A percentile compares a stretch with the other conserved stretches of the same genome.
Evolutionary conservation across 1,140 invertebrate genomes (phyloP).

Genomic region (Monomorium pharaonis): DNA sequence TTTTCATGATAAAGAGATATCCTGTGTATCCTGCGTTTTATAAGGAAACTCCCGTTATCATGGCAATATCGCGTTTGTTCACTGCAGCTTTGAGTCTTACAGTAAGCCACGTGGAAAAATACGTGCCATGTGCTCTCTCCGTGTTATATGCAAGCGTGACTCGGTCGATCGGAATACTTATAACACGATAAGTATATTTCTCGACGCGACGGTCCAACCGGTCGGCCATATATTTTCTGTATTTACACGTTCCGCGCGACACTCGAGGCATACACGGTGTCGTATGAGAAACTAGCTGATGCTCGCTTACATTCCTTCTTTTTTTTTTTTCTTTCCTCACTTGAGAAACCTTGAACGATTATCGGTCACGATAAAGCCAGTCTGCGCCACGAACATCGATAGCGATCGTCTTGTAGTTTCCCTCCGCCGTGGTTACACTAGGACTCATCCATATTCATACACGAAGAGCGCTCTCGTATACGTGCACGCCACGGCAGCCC

Average conservation of each 20-base stretch:
- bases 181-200: slow-evolving; percentile 27
- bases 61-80: not conserved
- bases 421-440: slow-evolving; percentile 29
- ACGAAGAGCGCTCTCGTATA: slow-evolving; percentile 71
- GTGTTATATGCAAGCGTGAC: slow-evolving; percentile 16
- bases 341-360: slow-evolving; percentile 4
- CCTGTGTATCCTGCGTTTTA: not conserved
- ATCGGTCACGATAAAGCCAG: slow-evolving; percentile 51
- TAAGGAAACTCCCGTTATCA: not conserved
- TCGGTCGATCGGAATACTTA: slow-evolving; percentile 35
- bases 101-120: slow-evolving; percentile 4
- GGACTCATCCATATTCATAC: slow-evolving; percentile 80
- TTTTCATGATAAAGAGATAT: not conserved
- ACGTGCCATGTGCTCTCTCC: not conserved
- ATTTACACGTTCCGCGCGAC: not conserved
- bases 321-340: not conserved
- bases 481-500: slow-evolving; percentile 66
- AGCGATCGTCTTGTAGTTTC: slow-evolving; percentile 11
- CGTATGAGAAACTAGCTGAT: slow-evolving; percentile 40
- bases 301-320: not conserved
- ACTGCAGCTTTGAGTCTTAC: slow-evolving; percentile 27
- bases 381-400: slow-evolving; percentile 32
- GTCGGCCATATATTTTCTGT: not conserved
- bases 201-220: not conserved
- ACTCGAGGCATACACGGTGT: not conserved